Evolutionary conservation across 2,113 vertebrate species (phyloP).

Genomic region (Plecturocebus donacophilus): DNA sequence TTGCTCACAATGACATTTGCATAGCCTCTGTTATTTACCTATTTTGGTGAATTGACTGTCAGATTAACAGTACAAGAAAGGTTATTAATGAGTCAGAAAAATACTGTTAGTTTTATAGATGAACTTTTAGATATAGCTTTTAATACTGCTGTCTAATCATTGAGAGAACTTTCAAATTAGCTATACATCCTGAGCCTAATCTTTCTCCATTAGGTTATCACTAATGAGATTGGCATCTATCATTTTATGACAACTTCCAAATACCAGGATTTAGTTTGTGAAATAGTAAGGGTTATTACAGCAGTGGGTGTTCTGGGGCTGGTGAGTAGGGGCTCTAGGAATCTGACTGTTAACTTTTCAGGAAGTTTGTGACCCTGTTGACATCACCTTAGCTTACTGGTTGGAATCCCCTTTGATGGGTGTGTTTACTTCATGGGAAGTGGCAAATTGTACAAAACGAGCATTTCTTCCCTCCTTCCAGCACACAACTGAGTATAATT

Average conservation of each 20-base stretch:
- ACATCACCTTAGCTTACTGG: background rate
- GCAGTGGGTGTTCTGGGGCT: background rate
- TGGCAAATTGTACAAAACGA: background rate
- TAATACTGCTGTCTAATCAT: background rate
- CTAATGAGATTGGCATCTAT: background rate
- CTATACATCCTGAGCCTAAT: background rate
- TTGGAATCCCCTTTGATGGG: background rate
- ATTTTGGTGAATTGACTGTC: background rate
- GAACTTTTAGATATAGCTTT: background rate
- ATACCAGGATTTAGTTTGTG: background rate
- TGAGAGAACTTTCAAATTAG: background rate
- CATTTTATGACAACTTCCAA: background rate
- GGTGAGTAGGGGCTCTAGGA: background rate
- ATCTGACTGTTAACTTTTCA: background rate
- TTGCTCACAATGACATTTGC: background rate
- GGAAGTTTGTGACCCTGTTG: background rate
- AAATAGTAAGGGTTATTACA: background rate
- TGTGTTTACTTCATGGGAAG: background rate
- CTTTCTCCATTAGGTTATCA: background rate
- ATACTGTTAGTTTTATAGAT: background rate
- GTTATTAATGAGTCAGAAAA: background rate
- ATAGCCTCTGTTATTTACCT: background rate
- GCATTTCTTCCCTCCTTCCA: background rate
- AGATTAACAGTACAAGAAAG: background rate
- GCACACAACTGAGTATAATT: background rate